Evolutionary conservation across 1,140 invertebrate species (phyloP), one percentile per base, ranked within the genome.

Genomic region (Tigriopus japonicus): DNA sequence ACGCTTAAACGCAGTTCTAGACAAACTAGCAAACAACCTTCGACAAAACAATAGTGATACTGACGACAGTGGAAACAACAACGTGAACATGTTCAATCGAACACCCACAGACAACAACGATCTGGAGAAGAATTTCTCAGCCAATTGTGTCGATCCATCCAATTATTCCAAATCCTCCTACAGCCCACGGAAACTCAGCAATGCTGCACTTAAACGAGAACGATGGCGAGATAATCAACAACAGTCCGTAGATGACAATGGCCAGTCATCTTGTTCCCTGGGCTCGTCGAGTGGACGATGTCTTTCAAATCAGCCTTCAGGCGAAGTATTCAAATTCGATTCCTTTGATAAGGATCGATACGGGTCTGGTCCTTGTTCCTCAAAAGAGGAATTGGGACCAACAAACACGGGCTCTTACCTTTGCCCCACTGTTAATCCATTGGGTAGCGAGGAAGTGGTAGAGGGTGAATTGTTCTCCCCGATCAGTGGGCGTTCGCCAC

Each of bases 381-480:
- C 28, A 35, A 35, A 35, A 35, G 28, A 35, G 3, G 28, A 35
- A 35, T 70, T 73, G 56, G 69, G 69, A n/a, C 76, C 76, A 62
- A 74, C 76, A 66, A 74, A 75, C 42, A 65, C 67, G 42, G 65
- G 64, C 49, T 64, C 66, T 45, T 65, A 62, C 1, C 63, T 61
- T 9, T 59, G 55, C 15, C 64, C 62, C 1, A 55, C 60, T 17
- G 52, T 56, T 42, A 63, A 62, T 12, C 64, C 64, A 14, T 60
- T 62, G 49, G 56, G 63, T 23, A 23, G 62, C 13, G 65, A 65
- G 49, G 45, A 67, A 60, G 67, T 69, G 61, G 51, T 64, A 58
- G 64, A 67, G 59, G 74, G 78, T 62, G 75, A 78, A 64, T 75
- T 78, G 17, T 78, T 78, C 67, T 75, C 76, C 68, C 76, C 77